Conservation (phyloP, 2,113 vertebrate species). For the Diphyllodes magnificus region DNA sequence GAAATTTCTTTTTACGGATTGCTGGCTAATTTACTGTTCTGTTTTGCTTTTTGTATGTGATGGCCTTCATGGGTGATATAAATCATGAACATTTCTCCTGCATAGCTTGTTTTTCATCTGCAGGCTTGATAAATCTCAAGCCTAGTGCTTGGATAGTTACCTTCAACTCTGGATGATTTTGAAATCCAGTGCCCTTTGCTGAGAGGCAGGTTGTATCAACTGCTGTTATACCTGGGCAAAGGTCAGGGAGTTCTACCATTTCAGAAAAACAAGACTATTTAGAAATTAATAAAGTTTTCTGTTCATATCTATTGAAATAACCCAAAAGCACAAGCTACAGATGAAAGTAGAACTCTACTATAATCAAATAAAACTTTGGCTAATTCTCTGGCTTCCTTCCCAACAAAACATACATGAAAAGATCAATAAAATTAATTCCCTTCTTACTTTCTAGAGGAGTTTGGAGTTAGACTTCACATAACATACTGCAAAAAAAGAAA, state of each 20-base stretch:
- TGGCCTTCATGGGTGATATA: background rate
- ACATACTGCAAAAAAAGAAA: background rate
- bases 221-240: background rate
- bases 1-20: background rate
- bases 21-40: constrained; percentile 19
- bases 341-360: background rate
- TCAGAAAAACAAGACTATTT: background rate
- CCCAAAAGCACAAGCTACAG: background rate
- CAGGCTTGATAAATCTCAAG: background rate
- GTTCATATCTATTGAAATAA: background rate
- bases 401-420: background rate
- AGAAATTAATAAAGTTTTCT: background rate
- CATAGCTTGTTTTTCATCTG: background rate
- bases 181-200: background rate
- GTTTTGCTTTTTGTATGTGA: constrained; percentile 2
- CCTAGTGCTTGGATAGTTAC: background rate
- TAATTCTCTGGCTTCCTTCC: background rate
- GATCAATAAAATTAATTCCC: background rate
- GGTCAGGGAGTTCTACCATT: background rate
- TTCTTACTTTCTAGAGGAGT: background rate
- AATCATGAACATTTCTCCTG: background rate
- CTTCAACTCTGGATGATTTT: background rate
- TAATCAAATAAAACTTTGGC: background rate
- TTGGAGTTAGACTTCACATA: background rate
- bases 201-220: background rate